Base-by-base conservation (phyloP, 1,140 invertebrate genomes). In the Anastatus disparis region DNA sequence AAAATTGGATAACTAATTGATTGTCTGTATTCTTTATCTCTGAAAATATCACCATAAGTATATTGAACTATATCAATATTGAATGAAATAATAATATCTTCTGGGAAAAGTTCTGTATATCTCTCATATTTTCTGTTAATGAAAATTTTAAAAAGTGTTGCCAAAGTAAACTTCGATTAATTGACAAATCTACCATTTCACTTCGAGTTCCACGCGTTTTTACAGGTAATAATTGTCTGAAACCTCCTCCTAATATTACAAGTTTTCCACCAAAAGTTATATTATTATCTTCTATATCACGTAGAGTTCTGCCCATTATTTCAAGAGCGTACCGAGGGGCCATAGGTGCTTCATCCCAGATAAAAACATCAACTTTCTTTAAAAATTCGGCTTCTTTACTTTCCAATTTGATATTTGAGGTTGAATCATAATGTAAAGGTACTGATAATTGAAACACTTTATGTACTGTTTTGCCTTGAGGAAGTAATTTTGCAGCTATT, bases 401-500 rank as follows among this genome's bases (percentile, higher is more conserved):
- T 35, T 65, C 20, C 12, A 38, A 38, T 83, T 67, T 75, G 10
- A 75, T 73, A 42, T n/a, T n/a, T n/a, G n/a, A 48, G 8, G 46
- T 17, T 3, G 46, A 48, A 48, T 22, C 44, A 22, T 48, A 17
- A 3, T 3, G 10, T 7, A 48, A 17, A 22, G 46, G n/a, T 17
- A 48, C 46, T 3, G n/a, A n/a, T n/a, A n/a, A n/a, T n/a, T n/a
- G n/a, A n/a, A n/a, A n/a, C n/a, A n/a, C n/a, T n/a, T n/a, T n/a
- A n/a, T n/a, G n/a, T n/a, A n/a, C n/a, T n/a, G n/a, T n/a, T n/a
- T n/a, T n/a, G n/a, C n/a, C n/a, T n/a, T n/a, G n/a, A n/a, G n/a
- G n/a, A 27, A 87, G 56, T 4, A 86, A 69, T 9, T 78, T 84
- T 15, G 83, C 80, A n/a, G 84, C 9, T 81, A n/a, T n/a, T n/a